These are phyloP conservation scores for Indri indri DNA, from an alignment of 2,113 vertebrate species.

Conservation along the genomic window DNA sequence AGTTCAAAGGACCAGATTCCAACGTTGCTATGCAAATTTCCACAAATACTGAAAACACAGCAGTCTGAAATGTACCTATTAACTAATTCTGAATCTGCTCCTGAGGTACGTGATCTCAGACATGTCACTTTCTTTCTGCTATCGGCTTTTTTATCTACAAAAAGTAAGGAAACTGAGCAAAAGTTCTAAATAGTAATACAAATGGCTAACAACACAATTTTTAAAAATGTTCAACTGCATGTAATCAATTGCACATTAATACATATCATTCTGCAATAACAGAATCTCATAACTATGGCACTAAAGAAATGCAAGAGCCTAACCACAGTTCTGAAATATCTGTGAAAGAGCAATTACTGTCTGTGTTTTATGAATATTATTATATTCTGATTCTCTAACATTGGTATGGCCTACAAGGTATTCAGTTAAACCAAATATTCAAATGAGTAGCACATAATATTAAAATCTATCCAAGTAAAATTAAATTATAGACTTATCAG, in stretches of 20 bases:
- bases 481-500: neutral
- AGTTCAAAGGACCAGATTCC: neutral
- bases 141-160: neutral
- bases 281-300: neutral
- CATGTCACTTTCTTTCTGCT: neutral
- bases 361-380: neutral
- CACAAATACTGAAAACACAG: neutral
- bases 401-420: neutral
- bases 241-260: neutral
- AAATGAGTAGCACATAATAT: neutral
- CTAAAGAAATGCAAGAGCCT: neutral
- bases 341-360: neutral
- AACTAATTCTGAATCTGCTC: neutral
- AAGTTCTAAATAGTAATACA: neutral
- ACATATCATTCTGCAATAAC: neutral
- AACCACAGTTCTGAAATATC: neutral
- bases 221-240: neutral
- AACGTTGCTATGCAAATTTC: neutral
- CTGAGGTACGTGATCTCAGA: neutral
- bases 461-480: constrained; percentile 38
- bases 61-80: neutral
- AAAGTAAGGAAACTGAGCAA: neutral
- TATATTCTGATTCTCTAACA: neutral
- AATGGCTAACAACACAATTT: neutral
- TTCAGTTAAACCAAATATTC: neutral